Evolutionary conservation across 2,797 vertebrate species (phyloP).

Genomic region (Antennarius maculatus): DNA sequence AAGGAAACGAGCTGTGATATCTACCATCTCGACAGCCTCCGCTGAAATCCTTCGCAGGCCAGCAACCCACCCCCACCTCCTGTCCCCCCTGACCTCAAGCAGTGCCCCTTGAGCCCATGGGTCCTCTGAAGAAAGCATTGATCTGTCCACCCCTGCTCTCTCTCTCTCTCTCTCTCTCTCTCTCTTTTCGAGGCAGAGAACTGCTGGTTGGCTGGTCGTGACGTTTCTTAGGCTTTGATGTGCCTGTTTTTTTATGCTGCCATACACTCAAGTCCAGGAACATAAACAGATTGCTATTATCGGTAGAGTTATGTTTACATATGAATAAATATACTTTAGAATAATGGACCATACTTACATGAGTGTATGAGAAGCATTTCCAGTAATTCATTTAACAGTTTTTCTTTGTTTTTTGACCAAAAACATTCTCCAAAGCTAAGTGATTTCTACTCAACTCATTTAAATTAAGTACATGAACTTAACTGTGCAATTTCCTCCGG

Average conservation of each 20-base stretch:
- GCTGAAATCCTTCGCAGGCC: constrained; percentile 26
- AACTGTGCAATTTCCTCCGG: no score
- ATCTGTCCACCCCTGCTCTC: constrained; percentile 36
- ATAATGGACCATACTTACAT: not conserved
- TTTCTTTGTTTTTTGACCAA: constrained; percentile 2
- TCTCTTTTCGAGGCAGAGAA: constrained; percentile 62
- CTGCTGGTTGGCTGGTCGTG: constrained; percentile 50
- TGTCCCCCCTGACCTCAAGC: constrained; percentile 51
- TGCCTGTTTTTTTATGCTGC: constrained; percentile 38
- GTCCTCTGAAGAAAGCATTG: constrained; percentile 58
- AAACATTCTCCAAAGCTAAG: not conserved
- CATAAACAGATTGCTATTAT: constrained; percentile 20
- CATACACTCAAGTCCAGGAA: constrained; percentile 16
- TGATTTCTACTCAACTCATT: no score
- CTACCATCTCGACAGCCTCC: constrained; percentile 17
- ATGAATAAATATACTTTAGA: constrained; percentile 5
- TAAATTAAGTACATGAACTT: not conserved
- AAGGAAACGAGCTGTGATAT: constrained; percentile 40
- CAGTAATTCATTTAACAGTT: constrained; percentile 6
- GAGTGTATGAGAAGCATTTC: not conserved
- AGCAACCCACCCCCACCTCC: constrained; percentile 5
- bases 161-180: constrained; percentile 38
- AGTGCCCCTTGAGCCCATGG: constrained; percentile 49
- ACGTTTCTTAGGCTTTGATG: constrained; percentile 70
- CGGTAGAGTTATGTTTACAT: constrained; percentile 5